Conservation (phyloP, 2,797 vertebrate genomes). For the Spinus olivaceus region DNA sequence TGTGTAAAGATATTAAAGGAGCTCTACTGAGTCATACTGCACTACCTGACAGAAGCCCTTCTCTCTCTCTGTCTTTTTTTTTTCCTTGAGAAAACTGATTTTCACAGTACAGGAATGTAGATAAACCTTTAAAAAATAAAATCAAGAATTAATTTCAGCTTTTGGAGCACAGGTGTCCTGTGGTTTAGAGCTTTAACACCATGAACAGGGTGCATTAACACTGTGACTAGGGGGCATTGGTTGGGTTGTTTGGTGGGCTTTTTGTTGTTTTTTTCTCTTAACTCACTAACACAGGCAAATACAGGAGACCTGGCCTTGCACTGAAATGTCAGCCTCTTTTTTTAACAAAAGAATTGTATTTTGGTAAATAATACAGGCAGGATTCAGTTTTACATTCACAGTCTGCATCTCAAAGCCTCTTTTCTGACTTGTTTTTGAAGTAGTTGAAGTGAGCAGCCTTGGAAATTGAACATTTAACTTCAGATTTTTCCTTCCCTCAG, state of each 20-base stretch:
- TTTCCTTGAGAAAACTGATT: not conserved
- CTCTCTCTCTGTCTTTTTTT: not conserved
- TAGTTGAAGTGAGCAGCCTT: not conserved
- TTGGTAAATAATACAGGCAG: not conserved
- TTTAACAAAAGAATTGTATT: not conserved
- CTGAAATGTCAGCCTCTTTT: not conserved
- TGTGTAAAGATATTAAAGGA: slow-evolving; percentile 69
- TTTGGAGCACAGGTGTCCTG: not conserved
- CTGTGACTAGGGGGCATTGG: not conserved
- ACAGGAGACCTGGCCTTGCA: not conserved
- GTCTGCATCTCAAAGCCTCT: not conserved
- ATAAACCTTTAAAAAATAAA: not conserved
- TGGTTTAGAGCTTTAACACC: not conserved
- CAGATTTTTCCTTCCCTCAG: not conserved
- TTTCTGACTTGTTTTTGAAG: not conserved
- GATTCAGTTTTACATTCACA: not conserved
- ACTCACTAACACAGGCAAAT: not conserved
- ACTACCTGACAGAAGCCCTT: slow-evolving; percentile 51
- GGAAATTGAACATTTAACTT: not conserved
- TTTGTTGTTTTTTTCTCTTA: not conserved
- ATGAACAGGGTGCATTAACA: not conserved
- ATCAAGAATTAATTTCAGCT: not conserved
- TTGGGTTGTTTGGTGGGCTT: not conserved
- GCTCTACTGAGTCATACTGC: slow-evolving; percentile 54
- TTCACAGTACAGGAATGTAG: not conserved